Evolutionary conservation across 1,140 invertebrate genomes (phyloP).

Genomic region (Lasaia peninsularis): DNA sequence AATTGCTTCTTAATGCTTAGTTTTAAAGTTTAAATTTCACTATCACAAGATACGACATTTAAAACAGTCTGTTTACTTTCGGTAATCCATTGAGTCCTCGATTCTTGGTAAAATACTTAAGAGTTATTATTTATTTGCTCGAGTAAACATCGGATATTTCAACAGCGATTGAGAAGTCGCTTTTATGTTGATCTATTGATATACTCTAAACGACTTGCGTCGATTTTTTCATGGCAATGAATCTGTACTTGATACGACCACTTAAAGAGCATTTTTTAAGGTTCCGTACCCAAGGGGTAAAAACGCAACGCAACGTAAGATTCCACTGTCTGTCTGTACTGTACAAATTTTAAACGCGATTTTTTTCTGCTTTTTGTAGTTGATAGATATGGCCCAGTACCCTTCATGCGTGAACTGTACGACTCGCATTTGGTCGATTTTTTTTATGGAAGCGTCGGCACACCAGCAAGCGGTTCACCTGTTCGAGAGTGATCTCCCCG

Average conservation of each 20-base stretch:
- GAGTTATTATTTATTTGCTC: slow-evolving; percentile 58
- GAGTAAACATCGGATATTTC: slow-evolving; percentile 47
- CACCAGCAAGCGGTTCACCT: too few species aligned
- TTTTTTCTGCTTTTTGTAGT: too few species aligned
- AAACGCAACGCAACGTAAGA: too few species aligned
- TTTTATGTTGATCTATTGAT: background rate
- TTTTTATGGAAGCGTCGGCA: too few species aligned
- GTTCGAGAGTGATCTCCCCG: too few species aligned
- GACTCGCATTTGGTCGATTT: too few species aligned
- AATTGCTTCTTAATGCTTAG: slow-evolving; percentile 12
- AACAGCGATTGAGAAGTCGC: slow-evolving; percentile 1
- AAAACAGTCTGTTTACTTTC: slow-evolving; percentile 49
- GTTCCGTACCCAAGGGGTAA: too few species aligned
- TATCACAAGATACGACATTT: slow-evolving; percentile 21
- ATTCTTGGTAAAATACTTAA: slow-evolving; percentile 39
- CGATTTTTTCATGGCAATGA: background rate
- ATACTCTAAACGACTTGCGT: background rate
- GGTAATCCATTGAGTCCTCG: slow-evolving; percentile 47
- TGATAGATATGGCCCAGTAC: too few species aligned
- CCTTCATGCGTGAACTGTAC: too few species aligned
- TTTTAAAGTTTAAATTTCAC: slow-evolving; percentile 17
- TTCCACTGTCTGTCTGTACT: too few species aligned
- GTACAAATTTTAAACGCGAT: too few species aligned
- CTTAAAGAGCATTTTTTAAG: background rate
- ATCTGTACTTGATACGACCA: background rate